Evolutionary conservation across 2,888 invertebrate genomes (phyloP).

Genomic region (Drosophila emarginata): DNA sequence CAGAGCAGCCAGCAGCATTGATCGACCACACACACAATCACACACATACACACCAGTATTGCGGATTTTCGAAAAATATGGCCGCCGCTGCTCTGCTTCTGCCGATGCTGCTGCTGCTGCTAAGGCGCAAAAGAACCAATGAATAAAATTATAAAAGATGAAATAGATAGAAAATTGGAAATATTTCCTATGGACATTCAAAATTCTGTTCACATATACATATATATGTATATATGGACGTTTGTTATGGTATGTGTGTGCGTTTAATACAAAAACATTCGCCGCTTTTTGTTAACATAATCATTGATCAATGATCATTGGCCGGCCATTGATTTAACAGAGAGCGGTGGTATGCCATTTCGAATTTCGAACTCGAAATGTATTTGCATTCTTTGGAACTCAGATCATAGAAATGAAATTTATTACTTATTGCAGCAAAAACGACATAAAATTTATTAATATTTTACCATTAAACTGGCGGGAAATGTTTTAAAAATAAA

Average conservation of each 20-base stretch:
- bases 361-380: constrained; percentile 64
- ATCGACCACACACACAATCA: constrained; percentile 38
- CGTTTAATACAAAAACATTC: neutral
- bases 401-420: constrained; percentile 60
- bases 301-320: constrained; percentile 24
- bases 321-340: constrained; percentile 56
- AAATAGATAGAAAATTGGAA: constrained; percentile 70
- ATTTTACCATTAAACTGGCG: constrained; percentile 58
- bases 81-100: constrained; percentile 37
- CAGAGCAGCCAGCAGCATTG: constrained; percentile 56
- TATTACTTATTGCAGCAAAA: constrained; percentile 67
- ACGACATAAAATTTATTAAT: constrained; percentile 71
- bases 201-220: constrained; percentile 1
- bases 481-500: constrained; percentile 65
- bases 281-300: constrained; percentile 18
- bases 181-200: constrained; percentile 53
- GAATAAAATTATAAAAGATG: constrained; percentile 66
- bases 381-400: constrained; percentile 47
- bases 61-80: constrained; percentile 63
- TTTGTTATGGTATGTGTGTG: constrained; percentile 4
- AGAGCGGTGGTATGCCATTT: neutral
- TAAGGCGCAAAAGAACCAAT: constrained; percentile 54
- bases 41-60: constrained; percentile 28
- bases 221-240: constrained; percentile 23
- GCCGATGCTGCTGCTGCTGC: constrained; percentile 2